These are phyloP conservation scores for Branchipolynoe longqiensis DNA, from an alignment of 2,888 invertebrate genomes.

Conservation along the genomic window DNA sequence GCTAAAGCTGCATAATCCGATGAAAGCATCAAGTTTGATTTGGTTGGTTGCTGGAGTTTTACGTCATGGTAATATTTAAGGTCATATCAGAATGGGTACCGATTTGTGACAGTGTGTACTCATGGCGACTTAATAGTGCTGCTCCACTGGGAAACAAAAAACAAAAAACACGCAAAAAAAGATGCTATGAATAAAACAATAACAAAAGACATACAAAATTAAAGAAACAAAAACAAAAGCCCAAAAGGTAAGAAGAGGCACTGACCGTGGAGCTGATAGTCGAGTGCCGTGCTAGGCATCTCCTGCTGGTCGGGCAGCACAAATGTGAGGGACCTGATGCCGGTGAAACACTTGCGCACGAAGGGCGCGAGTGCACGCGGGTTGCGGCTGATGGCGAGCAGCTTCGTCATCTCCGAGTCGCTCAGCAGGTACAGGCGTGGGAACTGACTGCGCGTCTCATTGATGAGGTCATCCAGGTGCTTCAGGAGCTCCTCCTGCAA, in stretches of 20 bases:
- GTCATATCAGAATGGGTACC: too few relatives aligned
- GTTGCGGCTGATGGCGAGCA: slow-evolving; percentile 78
- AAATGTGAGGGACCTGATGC: slow-evolving; percentile 74
- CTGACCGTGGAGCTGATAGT: slow-evolving; percentile 78
- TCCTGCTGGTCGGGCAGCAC: slow-evolving; percentile 74
- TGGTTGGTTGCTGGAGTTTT: too few relatives aligned
- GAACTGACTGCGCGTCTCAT: slow-evolving; percentile 74
- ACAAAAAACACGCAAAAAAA: too few relatives aligned
- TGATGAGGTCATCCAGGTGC: slow-evolving; percentile 72
- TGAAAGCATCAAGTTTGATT: too few relatives aligned
- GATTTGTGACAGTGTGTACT: too few relatives aligned
- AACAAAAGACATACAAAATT: not conserved
- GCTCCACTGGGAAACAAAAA: too few relatives aligned
- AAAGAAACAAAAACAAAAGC: not conserved
- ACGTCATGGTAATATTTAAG: too few relatives aligned
- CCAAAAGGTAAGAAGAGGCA: too few relatives aligned
- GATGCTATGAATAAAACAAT: not conserved
- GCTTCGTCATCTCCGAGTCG: slow-evolving; percentile 76
- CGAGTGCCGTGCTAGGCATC: slow-evolving; percentile 75
- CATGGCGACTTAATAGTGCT: too few relatives aligned
- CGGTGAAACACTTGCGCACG: slow-evolving; percentile 79
- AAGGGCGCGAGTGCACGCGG: slow-evolving; percentile 76
- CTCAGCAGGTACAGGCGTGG: slow-evolving; percentile 80
- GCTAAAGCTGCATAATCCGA: too few relatives aligned
- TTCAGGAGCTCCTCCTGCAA: slow-evolving; percentile 78